phyloP scores from a whole-genome alignment of 2,113 vertebrate genomes.

The Otocyon megalotis region DNA sequence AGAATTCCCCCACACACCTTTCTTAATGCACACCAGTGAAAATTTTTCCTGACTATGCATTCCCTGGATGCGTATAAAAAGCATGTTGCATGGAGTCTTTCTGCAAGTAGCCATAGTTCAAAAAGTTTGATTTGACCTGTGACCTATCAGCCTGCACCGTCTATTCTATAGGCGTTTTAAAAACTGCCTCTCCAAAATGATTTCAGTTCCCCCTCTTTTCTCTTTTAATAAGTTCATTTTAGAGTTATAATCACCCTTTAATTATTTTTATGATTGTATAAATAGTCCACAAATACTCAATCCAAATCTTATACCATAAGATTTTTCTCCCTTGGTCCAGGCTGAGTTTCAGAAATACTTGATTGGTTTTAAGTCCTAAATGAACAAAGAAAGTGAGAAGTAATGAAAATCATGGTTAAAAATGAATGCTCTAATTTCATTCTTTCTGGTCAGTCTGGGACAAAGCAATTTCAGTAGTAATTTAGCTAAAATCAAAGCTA shows the following conservation, averaged over 20 bases:
- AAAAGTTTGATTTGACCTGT: background rate
- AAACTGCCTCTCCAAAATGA: background rate
- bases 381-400: background rate
- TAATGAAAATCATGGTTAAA: background rate
- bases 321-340: background rate
- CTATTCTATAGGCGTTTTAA: background rate
- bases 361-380: background rate
- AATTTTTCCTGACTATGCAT: background rate
- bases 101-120: background rate
- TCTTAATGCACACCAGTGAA: background rate
- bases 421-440: background rate
- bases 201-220: background rate
- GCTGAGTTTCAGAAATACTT: background rate
- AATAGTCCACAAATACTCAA: background rate
- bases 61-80: background rate
- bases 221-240: background rate
- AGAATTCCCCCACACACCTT: background rate
- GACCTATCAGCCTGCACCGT: background rate
- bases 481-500: background rate
- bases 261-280: background rate
- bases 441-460: background rate
- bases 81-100: background rate
- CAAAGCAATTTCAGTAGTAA: background rate
- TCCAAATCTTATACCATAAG: background rate
- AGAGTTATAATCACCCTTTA: background rate